phyloP scores from a whole-genome alignment of 2,888 invertebrate species.

The Sesia bembeciformis region DNA sequence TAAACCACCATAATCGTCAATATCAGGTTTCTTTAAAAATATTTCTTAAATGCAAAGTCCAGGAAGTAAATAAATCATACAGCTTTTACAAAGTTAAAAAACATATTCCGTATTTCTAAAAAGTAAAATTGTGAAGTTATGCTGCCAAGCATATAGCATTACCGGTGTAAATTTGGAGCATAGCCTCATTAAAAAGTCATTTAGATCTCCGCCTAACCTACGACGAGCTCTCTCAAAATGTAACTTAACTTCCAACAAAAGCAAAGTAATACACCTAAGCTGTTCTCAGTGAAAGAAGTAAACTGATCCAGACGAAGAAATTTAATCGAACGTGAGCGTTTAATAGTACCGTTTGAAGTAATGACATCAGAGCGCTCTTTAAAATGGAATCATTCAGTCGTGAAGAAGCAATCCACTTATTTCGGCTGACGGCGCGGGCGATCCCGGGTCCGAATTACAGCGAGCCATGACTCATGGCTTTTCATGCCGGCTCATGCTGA shows the following conservation, averaged over 20 bases:
- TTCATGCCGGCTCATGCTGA: slow-evolving; percentile 35
- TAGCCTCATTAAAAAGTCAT: slow-evolving; percentile 45
- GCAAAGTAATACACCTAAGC: neutral
- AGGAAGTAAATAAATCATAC: too few species aligned
- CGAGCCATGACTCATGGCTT: slow-evolving; percentile 46
- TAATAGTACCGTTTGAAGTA: slow-evolving; percentile 20
- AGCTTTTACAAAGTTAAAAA: too few species aligned
- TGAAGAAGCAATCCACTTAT: slow-evolving; percentile 66
- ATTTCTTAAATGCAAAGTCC: too few species aligned
- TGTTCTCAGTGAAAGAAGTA: neutral
- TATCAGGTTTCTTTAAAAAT: too few species aligned
- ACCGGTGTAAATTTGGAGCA: slow-evolving; percentile 12
- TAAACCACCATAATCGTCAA: too few species aligned
- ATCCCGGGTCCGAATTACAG: slow-evolving; percentile 39
- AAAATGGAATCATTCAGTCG: slow-evolving; percentile 52
- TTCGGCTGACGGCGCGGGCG: slow-evolving; percentile 52
- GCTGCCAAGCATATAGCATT: neutral
- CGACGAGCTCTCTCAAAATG: neutral
- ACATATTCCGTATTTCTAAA: too few species aligned
- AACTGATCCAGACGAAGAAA: slow-evolving; percentile 6
- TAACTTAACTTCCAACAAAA: neutral
- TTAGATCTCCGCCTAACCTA: slow-evolving; percentile 39
- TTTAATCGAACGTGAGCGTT: slow-evolving; percentile 21
- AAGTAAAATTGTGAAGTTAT: too few species aligned
- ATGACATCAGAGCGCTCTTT: slow-evolving; percentile 42